phyloP scores from a whole-genome alignment of 2,113 vertebrate genomes.

The Dendrocopos noguchii region DNA sequence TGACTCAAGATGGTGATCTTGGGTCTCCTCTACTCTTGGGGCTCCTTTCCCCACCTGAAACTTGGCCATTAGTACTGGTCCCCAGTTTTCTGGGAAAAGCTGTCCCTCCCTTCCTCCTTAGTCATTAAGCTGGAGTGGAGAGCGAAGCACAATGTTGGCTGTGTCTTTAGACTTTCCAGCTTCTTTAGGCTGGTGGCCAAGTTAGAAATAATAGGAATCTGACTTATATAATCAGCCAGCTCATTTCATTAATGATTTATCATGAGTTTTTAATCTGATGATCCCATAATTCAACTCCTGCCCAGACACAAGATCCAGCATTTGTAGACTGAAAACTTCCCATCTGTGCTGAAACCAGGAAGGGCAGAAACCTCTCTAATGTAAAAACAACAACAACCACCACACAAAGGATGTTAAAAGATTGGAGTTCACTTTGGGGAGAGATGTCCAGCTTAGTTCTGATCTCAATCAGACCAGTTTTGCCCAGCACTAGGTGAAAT shows the following conservation, averaged over 20 bases:
- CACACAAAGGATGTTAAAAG: neutral
- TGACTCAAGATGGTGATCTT: neutral
- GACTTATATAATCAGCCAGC: conserved; percentile 5
- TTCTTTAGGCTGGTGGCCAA: neutral
- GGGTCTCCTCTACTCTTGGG: neutral
- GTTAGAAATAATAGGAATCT: conserved; percentile 23
- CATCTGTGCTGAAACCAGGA: neutral
- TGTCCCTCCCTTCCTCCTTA: neutral
- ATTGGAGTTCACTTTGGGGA: neutral
- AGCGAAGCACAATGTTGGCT: neutral
- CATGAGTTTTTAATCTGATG: neutral
- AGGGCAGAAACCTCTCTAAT: neutral
- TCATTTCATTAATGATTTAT: conserved; percentile 48
- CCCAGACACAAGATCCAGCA: conserved; percentile 3
- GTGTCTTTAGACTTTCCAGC: neutral
- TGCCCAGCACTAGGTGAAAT: neutral
- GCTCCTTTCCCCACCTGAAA: neutral
- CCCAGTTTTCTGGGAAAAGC: neutral
- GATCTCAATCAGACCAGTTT: neutral
- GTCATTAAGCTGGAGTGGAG: neutral
- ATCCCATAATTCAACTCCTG: conserved; percentile 7
- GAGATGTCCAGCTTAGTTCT: neutral
- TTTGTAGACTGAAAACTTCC: conserved; percentile 22
- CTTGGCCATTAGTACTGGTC: too few relatives aligned
- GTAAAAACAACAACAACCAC: neutral